Evolutionary conservation across 2,888 invertebrate genomes (phyloP), one percentile per base, ranked within the genome.

Genomic region (Capitulum mitella): DNA sequence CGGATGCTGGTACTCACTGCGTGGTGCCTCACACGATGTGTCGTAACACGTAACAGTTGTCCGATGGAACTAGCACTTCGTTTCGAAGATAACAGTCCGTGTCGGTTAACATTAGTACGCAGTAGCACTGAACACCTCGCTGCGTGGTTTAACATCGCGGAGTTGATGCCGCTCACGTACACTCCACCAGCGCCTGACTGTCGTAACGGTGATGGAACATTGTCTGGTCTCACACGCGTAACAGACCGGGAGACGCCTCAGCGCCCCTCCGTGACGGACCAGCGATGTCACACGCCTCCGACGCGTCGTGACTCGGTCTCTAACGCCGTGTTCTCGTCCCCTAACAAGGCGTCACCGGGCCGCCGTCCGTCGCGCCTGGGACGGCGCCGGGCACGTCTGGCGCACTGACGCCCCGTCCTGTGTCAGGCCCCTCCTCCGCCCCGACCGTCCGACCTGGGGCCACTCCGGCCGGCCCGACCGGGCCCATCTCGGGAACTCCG

Each of bases 311-410:
- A 0, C 70, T 26, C 6, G 19, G 12, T 22, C 5, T 3, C 70
- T 70, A 70, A 70, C 70, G 37, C 40, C 8, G 40, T 40, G 70
- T 70, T 37, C 26, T 22, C 26, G 37, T 37, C 70, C 64, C 70
- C 37, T 37, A 37, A 70, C 70, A 70, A 70, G 70, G 70, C 70
- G 70, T 16, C 64, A 64, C 64, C 64, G 34, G 37, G 26, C 70
- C 70, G 40, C 37, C 40, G 37, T 2, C 37, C 10, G 40, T 37
- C 70, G 37, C 5, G 22, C 19, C 40, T 40, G n/a, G n/a, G 70
- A 40, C 70, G 70, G 34, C 64, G 34, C 64, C 64, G 34, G 37
- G 26, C 70, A 37, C 40, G 37, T 2, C 37, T 6, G 40, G 70
- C 70, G 37, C 5, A 10, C 19, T 26, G 37, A 70, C 70, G 37